phyloP scores from a whole-genome alignment of 1,140 invertebrate species.

The Aethina tumida region DNA sequence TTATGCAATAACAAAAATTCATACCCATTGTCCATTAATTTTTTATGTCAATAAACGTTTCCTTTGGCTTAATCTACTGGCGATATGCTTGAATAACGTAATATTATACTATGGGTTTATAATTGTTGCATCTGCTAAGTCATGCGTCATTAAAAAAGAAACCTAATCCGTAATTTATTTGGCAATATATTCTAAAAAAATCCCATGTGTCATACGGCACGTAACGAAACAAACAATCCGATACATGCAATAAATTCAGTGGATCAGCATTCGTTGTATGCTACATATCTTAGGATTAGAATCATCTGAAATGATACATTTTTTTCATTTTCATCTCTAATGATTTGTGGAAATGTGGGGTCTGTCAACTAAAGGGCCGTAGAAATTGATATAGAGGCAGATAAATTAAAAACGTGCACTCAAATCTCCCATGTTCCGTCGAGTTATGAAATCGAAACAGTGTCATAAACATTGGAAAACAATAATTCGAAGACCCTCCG shows the following conservation, averaged over 20 bases:
- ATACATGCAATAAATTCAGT: slow-evolving; percentile 14
- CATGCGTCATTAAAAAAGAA: too few species aligned
- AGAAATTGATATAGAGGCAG: slow-evolving; percentile 38
- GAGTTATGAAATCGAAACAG: slow-evolving; percentile 42
- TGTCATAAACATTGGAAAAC: slow-evolving; percentile 42
- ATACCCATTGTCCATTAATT: too few species aligned
- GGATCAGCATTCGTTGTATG: slow-evolving; percentile 13
- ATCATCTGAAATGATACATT: slow-evolving; percentile 24
- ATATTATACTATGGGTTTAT: too few species aligned
- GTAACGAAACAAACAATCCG: slow-evolving; percentile 9
- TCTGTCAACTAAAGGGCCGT: slow-evolving; percentile 31
- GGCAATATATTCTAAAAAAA: too few species aligned
- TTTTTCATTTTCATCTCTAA: slow-evolving; percentile 29
- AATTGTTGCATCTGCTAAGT: too few species aligned
- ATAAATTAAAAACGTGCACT: slow-evolving; percentile 42
- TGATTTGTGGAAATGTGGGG: slow-evolving; percentile 32
- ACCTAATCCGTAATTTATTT: too few species aligned
- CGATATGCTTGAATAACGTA: too few species aligned
- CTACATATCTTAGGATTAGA: slow-evolving; percentile 27
- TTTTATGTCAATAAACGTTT: too few species aligned
- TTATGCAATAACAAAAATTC: too few species aligned
- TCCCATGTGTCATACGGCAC: too few species aligned
- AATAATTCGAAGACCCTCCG: slow-evolving; percentile 34
- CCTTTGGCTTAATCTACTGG: too few species aligned
- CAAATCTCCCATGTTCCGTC: slow-evolving; percentile 24